Conservation (phyloP, 2,797 vertebrate genomes). For the Columba guinea region DNA sequence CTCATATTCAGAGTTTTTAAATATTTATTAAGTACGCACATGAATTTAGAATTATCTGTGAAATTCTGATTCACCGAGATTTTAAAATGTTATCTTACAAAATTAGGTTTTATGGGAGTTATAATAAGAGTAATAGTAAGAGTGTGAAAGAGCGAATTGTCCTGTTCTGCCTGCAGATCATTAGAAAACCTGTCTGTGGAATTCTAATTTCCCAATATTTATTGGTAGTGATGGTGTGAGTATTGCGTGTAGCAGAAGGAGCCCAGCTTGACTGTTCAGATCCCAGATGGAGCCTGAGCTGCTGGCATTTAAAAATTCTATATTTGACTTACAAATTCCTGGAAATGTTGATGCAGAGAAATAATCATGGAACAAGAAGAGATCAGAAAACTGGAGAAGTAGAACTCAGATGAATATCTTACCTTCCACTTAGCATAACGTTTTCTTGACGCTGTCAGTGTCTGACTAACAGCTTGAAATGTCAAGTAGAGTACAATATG, state of each 20-base stretch:
- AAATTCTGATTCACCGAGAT: background rate
- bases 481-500: background rate
- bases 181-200: constrained; percentile 34
- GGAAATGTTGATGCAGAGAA: constrained; percentile 39
- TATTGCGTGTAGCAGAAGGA: constrained; percentile 47
- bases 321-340: constrained; percentile 66
- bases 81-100: background rate
- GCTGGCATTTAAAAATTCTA: constrained; percentile 33
- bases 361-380: constrained; percentile 23
- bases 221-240: background rate
- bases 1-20: background rate
- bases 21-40: background rate
- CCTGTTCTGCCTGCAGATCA: constrained; percentile 15
- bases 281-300: constrained; percentile 55
- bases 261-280: constrained; percentile 59
- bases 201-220: constrained; percentile 53
- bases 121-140: background rate
- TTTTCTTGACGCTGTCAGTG: background rate
- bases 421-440: background rate
- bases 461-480: constrained; percentile 28
- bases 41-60: background rate
- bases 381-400: constrained; percentile 25
- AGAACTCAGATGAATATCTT: background rate
- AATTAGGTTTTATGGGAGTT: constrained; percentile 5
- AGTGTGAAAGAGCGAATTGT: constrained; percentile 55